Evolutionary conservation across 2,888 invertebrate genomes (phyloP).

Genomic region (Drosophila lacicola): DNA sequence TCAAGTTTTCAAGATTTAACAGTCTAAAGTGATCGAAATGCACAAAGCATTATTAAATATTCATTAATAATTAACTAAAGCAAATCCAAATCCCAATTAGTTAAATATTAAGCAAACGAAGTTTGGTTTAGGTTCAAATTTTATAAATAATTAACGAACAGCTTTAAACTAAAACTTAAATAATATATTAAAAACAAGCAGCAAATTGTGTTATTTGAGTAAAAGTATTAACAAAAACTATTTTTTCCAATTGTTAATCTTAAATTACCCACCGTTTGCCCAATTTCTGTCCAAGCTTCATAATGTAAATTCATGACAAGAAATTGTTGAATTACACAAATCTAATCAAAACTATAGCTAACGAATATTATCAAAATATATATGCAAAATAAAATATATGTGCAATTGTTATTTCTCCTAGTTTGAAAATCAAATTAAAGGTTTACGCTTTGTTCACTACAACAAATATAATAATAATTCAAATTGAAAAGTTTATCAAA

Average conservation of each 20-base stretch:
- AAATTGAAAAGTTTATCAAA: conserved; percentile 40
- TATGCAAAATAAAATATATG: conserved; percentile 16
- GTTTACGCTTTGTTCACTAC: conserved; percentile 54
- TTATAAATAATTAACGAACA: conserved; percentile 9
- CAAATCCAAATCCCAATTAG: conserved; percentile 10
- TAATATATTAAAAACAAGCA: not conserved
- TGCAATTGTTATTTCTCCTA: conserved; percentile 47
- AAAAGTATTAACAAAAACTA: conserved; percentile 1
- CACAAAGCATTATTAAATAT: conserved; percentile 18
- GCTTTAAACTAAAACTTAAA: not conserved
- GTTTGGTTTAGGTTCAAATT: conserved; percentile 11
- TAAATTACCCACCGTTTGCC: conserved; percentile 47
- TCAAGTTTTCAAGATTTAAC: not conserved
- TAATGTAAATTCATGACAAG: conserved; percentile 31
- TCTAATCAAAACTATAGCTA: conserved; percentile 7
- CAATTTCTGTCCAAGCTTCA: conserved; percentile 1
- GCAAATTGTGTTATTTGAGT: conserved; percentile 3
- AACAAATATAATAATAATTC: conserved; percentile 23
- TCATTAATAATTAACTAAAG: conserved; percentile 19
- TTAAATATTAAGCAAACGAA: conserved; percentile 15
- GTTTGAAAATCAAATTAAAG: conserved; percentile 32
- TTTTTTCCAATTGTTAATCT: not conserved
- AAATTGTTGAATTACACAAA: not conserved
- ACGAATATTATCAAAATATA: conserved; percentile 8
- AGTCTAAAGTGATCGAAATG: conserved; percentile 39